Conservation (phyloP, 2,888 invertebrate genomes). For the Cyclophora albipunctata region DNA sequence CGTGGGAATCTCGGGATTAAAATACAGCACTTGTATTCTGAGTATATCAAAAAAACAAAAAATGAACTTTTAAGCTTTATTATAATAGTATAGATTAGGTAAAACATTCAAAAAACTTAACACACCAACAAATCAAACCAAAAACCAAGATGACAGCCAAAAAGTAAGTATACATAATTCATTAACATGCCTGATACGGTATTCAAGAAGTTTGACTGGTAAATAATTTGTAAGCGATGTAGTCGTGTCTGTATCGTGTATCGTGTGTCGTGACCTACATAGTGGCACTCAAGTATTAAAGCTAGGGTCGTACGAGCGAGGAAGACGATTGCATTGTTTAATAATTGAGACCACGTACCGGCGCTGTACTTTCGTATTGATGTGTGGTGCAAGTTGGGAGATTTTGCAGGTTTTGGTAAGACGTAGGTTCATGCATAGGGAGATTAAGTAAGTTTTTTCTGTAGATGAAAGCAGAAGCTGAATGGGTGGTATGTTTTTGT, state of each 20-base stretch:
- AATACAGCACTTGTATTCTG: too few relatives aligned
- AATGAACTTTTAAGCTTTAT: too few relatives aligned
- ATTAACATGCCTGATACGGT: slow-evolving; percentile 5
- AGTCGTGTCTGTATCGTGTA: not conserved
- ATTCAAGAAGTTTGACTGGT: slow-evolving; percentile 22
- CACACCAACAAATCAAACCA: too few relatives aligned
- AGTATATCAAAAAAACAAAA: too few relatives aligned
- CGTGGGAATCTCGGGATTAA: too few relatives aligned
- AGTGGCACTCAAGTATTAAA: slow-evolving; percentile 68
- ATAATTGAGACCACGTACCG: slow-evolving; percentile 63
- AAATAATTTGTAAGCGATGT: slow-evolving; percentile 38
- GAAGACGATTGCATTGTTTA: slow-evolving; percentile 65
- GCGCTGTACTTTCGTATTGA: slow-evolving; percentile 33
- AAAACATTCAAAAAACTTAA: too few relatives aligned
- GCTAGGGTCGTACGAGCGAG: slow-evolving; percentile 47
- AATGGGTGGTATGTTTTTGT: too few relatives aligned
- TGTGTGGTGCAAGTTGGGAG: slow-evolving; percentile 23
- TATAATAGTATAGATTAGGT: too few relatives aligned
- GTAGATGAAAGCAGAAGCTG: too few relatives aligned
- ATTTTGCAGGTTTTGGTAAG: slow-evolving; percentile 2
- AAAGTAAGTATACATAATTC: slow-evolving; percentile 1
- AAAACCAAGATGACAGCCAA: too few relatives aligned
- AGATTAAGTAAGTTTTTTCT: too few relatives aligned
- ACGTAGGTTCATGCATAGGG: too few relatives aligned
- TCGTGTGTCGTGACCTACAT: slow-evolving; percentile 50